Percentiles rank a stretch among this genome's conserved stretches.
These are phyloP conservation scores for Acanthoscelides obtectus DNA, from an alignment of 2,888 invertebrate genomes.

Conservation along the genomic window DNA sequence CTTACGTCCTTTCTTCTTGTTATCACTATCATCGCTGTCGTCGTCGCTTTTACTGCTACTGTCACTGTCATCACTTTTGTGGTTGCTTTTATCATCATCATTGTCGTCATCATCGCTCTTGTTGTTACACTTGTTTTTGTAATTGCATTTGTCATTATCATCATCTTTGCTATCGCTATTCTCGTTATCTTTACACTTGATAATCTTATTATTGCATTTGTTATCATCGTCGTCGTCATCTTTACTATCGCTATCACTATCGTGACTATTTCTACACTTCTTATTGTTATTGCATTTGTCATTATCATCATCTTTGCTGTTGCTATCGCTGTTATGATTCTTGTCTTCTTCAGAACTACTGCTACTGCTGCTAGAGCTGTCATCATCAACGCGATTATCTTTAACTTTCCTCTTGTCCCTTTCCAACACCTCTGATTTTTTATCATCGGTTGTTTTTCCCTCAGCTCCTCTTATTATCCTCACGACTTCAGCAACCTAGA, in stretches of 20 bases:
- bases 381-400: background rate
- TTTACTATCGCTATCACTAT: background rate
- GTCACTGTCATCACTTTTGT: conserved; percentile 2
- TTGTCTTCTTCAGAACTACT: conserved; percentile 2
- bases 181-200: background rate
- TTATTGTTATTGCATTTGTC: conserved; percentile 1
- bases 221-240: background rate
- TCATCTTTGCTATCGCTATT: background rate
- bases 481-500: background rate
- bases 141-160: background rate
- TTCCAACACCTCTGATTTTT: background rate
- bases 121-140: background rate
- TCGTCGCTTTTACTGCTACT: conserved; percentile 9
- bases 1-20: background rate
- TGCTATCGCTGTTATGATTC: background rate
- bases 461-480: conserved; percentile 2
- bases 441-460: conserved; percentile 3
- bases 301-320: conserved; percentile 1
- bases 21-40: background rate
- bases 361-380: conserved; percentile 1
- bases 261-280: background rate
- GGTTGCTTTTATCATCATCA: background rate
- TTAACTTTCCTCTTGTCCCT: background rate
- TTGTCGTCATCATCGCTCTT: conserved; percentile 3
- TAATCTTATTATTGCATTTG: background rate